Conservation (phyloP, 1,140 invertebrate species). For the Pseudachorutes palmiensis region DNA sequence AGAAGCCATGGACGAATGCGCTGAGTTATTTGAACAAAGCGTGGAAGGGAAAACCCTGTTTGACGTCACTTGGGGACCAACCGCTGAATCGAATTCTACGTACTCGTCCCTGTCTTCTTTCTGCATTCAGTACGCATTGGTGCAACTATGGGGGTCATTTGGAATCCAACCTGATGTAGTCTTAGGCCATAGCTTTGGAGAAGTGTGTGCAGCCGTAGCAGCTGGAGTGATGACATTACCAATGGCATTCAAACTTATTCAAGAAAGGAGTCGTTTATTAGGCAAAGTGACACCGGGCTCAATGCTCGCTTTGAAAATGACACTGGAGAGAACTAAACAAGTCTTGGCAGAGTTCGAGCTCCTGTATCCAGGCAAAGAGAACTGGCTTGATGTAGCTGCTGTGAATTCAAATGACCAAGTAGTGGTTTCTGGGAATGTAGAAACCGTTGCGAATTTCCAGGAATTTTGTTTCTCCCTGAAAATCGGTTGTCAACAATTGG, state of each 20-base stretch:
- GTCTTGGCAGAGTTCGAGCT: not conserved
- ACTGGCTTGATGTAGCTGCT: constrained; percentile 15
- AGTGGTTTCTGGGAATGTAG: not conserved
- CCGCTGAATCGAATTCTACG: not conserved
- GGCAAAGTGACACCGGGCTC: not conserved
- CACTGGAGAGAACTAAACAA: not conserved
- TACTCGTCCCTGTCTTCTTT: constrained; percentile 19
- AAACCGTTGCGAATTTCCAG: not conserved
- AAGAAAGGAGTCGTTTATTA: not conserved
- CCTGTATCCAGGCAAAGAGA: no score
- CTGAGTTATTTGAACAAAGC: not conserved
- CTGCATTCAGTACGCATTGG: constrained; percentile 9
- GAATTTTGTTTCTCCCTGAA: not conserved
- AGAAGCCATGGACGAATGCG: constrained; percentile 5
- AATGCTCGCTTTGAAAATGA: constrained; percentile 20
- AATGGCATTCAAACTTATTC: not conserved
- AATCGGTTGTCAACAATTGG: not conserved
- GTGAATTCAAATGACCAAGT: constrained; percentile 10
- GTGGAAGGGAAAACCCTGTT: not conserved
- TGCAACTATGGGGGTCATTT: not conserved
- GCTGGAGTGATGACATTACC: not conserved
- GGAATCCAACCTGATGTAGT: constrained; percentile 1
- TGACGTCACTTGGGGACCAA: not conserved
- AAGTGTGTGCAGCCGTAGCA: not conserved
- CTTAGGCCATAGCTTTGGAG: not conserved